Percentiles rank a stretch among this genome's conserved stretches.
These are phyloP conservation scores for Drosophila ananassae DNA, from an alignment of 1,140 invertebrate species.

Conservation along the genomic window DNA sequence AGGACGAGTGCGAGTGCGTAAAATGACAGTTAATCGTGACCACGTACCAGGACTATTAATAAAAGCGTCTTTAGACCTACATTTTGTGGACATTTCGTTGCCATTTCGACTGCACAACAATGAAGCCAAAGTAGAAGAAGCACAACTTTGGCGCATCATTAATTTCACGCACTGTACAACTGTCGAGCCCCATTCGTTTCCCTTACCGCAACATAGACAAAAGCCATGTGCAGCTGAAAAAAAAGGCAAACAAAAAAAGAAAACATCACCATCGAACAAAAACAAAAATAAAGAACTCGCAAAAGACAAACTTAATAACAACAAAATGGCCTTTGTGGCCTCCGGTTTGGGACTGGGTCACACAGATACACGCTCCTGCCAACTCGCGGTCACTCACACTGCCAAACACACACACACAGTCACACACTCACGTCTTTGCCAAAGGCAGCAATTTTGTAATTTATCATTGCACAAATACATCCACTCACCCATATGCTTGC, in stretches of 20 bases:
- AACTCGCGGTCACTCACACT: conserved; percentile 13
- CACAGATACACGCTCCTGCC: conserved; percentile 3
- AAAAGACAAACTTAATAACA: conserved; percentile 81
- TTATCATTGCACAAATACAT: conserved; percentile 76
- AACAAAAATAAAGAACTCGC: conserved; percentile 51
- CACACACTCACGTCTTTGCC: conserved; percentile 45
- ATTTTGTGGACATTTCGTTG: conserved; percentile 74
- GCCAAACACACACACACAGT: conserved; percentile 16
- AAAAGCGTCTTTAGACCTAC: conserved; percentile 79
- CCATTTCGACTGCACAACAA: conserved; percentile 59
- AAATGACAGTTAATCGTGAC: conserved; percentile 81
- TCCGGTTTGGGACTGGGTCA: conserved; percentile 47
- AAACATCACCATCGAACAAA: background rate
- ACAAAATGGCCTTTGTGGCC: conserved; percentile 79
- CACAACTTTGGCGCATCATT: conserved; percentile 77
- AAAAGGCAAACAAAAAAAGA: background rate
- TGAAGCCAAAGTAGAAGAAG: conserved; percentile 47
- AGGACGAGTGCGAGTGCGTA: conserved; percentile 66
- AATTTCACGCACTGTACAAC: conserved; percentile 78
- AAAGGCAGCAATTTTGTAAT: conserved; percentile 79
- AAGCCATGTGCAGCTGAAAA: conserved; percentile 55
- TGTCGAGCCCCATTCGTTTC: conserved; percentile 58
- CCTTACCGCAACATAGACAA: conserved; percentile 28
- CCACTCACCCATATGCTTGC: conserved; percentile 34
- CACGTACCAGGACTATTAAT: conserved; percentile 81